These are phyloP conservation scores for Hemithea aestivaria DNA, from an alignment of 2,888 invertebrate species.

Conservation along the genomic window DNA sequence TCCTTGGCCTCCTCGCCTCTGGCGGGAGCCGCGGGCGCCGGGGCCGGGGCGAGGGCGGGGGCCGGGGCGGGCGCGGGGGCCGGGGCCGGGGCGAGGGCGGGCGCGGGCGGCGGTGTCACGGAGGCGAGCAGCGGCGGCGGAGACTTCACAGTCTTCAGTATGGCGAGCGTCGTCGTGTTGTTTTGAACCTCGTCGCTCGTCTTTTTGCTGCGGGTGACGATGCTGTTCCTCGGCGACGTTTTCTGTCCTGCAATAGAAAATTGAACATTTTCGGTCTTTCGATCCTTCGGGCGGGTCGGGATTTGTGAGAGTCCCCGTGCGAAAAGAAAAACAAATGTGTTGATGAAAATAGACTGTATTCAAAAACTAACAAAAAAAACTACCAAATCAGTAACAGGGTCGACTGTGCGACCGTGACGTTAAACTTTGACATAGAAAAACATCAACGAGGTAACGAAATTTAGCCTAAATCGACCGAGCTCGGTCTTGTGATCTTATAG, in stretches of 20 bases:
- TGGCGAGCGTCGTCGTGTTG: constrained; percentile 56
- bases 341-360: constrained; percentile 39
- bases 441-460: constrained; percentile 1
- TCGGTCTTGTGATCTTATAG: no score
- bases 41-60: constrained; percentile 16
- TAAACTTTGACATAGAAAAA: constrained; percentile 1
- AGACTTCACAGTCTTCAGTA: constrained; percentile 57
- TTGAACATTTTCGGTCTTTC: constrained; percentile 51
- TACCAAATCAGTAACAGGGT: constrained; percentile 3
- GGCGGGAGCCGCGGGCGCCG: background rate
- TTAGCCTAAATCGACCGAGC: background rate
- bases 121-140: constrained; percentile 19
- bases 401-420: constrained; percentile 4
- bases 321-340: constrained; percentile 29
- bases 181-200: constrained; percentile 41
- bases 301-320: constrained; percentile 18
- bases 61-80: background rate
- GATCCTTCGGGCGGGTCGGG: constrained; percentile 11
- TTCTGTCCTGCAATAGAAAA: constrained; percentile 65
- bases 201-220: constrained; percentile 67
- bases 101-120: constrained; percentile 21
- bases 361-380: constrained; percentile 30
- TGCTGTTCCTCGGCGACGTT: constrained; percentile 48
- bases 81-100: constrained; percentile 16
- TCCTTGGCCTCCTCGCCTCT: constrained; percentile 20